Conservation (phyloP, 2,888 invertebrate genomes). For the Pachydiplax longipennis region DNA sequence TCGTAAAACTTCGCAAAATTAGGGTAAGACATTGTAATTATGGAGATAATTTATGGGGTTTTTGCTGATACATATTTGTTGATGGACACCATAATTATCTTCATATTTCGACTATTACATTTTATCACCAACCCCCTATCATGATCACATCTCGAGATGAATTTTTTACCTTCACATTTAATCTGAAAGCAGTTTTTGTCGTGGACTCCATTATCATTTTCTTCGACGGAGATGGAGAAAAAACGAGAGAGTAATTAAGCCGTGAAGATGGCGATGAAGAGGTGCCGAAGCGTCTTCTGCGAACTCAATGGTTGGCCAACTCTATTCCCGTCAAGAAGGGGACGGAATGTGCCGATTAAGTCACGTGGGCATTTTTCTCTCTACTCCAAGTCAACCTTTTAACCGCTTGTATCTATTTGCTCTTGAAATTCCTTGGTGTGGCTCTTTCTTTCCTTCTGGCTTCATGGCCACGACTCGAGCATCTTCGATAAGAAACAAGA, state of each 20-base stretch:
- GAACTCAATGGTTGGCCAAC: neutral
- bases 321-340: neutral
- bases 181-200: neutral
- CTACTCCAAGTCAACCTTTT: neutral
- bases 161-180: neutral
- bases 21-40: too few species aligned
- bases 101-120: too few species aligned
- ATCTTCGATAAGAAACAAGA: neutral
- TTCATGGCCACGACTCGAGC: neutral
- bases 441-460: neutral
- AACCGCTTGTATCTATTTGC: neutral
- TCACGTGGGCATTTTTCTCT: neutral
- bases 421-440: neutral
- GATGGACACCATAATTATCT: too few species aligned
- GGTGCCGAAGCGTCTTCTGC: neutral
- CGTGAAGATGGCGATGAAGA: neutral
- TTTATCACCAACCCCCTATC: too few species aligned
- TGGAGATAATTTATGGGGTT: too few species aligned
- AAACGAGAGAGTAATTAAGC: neutral
- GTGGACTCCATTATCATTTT: neutral
- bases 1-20: too few species aligned
- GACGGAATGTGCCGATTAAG: neutral
- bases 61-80: too few species aligned
- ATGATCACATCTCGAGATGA: too few species aligned
- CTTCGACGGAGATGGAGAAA: too few species aligned